These are phyloP conservation scores for Aphrophora alni DNA, from an alignment of 2,888 invertebrate genomes.

Conservation along the genomic window DNA sequence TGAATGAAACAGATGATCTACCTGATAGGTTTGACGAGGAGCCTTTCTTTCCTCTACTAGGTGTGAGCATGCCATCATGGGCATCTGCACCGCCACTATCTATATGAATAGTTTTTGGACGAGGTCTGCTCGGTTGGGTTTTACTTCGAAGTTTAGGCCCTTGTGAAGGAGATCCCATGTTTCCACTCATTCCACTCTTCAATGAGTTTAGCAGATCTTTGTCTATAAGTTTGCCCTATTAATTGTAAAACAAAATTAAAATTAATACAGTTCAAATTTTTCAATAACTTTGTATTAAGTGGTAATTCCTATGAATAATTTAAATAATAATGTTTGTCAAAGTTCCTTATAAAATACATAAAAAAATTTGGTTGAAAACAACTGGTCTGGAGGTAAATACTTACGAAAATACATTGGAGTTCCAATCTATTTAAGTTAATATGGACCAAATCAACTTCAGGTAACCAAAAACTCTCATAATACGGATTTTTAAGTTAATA, in stretches of 20 bases:
- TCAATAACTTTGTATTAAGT: background rate
- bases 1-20: slow-evolving; percentile 56
- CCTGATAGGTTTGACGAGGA: slow-evolving; percentile 84
- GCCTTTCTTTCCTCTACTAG: slow-evolving; percentile 78
- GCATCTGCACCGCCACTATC: slow-evolving; percentile 80
- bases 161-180: slow-evolving; percentile 42
- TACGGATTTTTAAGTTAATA: too few relatives aligned
- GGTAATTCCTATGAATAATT: too few relatives aligned
- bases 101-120: slow-evolving; percentile 91
- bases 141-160: slow-evolving; percentile 69
- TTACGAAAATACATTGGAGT: too few relatives aligned
- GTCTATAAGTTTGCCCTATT: slow-evolving; percentile 80
- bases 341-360: too few relatives aligned
- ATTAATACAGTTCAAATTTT: background rate
- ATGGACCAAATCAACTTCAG: too few relatives aligned
- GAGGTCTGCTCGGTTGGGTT: slow-evolving; percentile 67
- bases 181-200: slow-evolving; percentile 55
- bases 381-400: too few relatives aligned
- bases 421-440: too few relatives aligned
- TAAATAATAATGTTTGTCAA: too few relatives aligned
- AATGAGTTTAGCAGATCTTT: slow-evolving; percentile 69
- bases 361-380: too few relatives aligned
- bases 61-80: slow-evolving; percentile 76
- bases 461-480: too few relatives aligned
- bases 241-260: background rate